These are phyloP conservation scores for Diabrotica balteata DNA, from an alignment of 2,888 invertebrate species.

Conservation along the genomic window DNA sequence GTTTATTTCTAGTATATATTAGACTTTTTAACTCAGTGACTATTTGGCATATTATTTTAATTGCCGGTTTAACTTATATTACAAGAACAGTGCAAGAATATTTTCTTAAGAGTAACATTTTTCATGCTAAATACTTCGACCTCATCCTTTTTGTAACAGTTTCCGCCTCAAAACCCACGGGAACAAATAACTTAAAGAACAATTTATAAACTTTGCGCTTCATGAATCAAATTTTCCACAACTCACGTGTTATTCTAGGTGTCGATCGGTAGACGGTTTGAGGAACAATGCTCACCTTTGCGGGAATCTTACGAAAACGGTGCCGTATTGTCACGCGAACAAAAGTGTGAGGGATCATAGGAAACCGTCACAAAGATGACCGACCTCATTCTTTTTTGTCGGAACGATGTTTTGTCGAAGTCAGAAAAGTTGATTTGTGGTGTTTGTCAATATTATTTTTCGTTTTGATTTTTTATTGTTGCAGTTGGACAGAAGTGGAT, in stretches of 20 bases:
- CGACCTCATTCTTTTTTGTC: conserved; percentile 11
- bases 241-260: conserved; percentile 47
- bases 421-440: conserved; percentile 21
- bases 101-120: too few relatives aligned
- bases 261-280: conserved; percentile 47
- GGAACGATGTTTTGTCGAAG: conserved; percentile 9
- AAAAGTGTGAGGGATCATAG: conserved; percentile 16
- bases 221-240: conserved; percentile 46
- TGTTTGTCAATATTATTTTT: conserved; percentile 27
- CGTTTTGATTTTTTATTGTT: conserved; percentile 20
- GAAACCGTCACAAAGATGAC: conserved; percentile 11
- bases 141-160: background rate
- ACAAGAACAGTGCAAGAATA: too few relatives aligned
- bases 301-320: conserved; percentile 16
- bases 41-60: too few relatives aligned
- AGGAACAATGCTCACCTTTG: conserved; percentile 48
- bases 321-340: conserved; percentile 18
- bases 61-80: too few relatives aligned
- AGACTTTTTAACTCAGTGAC: too few relatives aligned
- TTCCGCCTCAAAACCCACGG: conserved; percentile 13
- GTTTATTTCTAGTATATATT: too few relatives aligned
- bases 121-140: too few relatives aligned
- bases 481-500: conserved; percentile 8
- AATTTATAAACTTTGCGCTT: conserved; percentile 47
- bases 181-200: conserved; percentile 8